Base-by-base conservation (phyloP, 2,888 invertebrate genomes). In the Belgica antarctica region DNA sequence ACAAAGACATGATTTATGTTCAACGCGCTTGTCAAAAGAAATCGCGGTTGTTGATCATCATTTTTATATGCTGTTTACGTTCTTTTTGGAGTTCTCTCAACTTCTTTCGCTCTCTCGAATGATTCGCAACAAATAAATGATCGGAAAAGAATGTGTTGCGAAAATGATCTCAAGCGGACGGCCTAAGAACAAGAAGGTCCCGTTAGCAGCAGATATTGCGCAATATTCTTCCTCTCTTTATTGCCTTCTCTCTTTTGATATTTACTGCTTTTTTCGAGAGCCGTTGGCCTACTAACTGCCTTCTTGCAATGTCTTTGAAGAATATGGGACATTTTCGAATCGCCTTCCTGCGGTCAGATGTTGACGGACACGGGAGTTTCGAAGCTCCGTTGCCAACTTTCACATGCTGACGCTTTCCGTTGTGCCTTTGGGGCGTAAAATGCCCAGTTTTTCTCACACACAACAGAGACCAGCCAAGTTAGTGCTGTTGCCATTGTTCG, bases 271-370 rank as follows among this genome's bases (percentile, higher is more conserved):
- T n/a, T 31, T 41, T 7, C 15, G 17, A 63, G 8, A 24, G 17
- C 28, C 10, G 52, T 66, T 66, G 66, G 19, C 66, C 66, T 52
- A 66, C 66, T 66, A 66, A 66, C 36, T 41, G 15, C 41, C n/a
- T 24, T 19, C 34, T 52, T 3, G 52, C 52, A 10, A 24, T 2
- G 22, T 5, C 52, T 52, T 52, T 41, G 15, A 12, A 4, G 41
- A 41, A 41, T 41, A 41, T 63, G 41, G 63, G 63, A 63, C 63
- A 63, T 12, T 24, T 46, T 41, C 12, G 19, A 36, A 25, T 63
- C 25, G 41, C 15, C 17, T 7, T 24, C 5, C n/a, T 17, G 8
- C 3, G 25, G 22, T 57, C 25, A 25, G 22, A 57, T 57, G 25
- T 41, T 24, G 57, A 57, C 15, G 10, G 41, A 41, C 41, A 41